Evolutionary conservation across 2,113 vertebrate species (phyloP).

Genomic region (Capricornis sumatraensis): DNA sequence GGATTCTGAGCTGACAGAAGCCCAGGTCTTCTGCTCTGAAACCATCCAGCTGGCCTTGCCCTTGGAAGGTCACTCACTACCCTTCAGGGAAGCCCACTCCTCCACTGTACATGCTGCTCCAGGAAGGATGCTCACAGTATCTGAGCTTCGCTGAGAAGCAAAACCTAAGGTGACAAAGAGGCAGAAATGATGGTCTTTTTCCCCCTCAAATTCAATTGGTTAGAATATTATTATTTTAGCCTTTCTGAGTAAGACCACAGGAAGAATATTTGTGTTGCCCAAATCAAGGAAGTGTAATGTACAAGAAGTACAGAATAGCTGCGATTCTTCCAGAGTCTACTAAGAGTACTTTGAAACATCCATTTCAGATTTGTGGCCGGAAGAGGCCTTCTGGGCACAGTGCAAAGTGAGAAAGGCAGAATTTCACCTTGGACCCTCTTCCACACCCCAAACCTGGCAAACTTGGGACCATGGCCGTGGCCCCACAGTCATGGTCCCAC

Average conservation of each 20-base stretch:
- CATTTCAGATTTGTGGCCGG: background rate
- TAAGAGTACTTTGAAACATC: background rate
- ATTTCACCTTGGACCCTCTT: background rate
- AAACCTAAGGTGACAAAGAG: background rate
- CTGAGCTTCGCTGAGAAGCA: background rate
- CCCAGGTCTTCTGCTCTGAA: background rate
- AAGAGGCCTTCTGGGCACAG: background rate
- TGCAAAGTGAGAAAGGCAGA: background rate
- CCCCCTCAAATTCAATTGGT: background rate
- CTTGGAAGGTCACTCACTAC: rapidly evolving
- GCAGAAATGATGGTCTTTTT: background rate
- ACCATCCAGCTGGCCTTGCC: rapidly evolving
- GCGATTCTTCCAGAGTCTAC: background rate
- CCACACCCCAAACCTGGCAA: background rate
- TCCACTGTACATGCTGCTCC: background rate
- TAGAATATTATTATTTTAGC: background rate
- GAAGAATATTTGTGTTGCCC: background rate
- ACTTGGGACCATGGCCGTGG: background rate
- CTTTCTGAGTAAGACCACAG: background rate
- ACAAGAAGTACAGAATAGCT: background rate
- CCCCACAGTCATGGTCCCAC: background rate
- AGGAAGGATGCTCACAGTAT: background rate
- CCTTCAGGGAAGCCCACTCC: background rate
- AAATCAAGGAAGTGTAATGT: background rate
- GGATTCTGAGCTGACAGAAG: background rate